phyloP scores from a whole-genome alignment of 2,888 invertebrate species.

The Diabrotica balteata region DNA sequence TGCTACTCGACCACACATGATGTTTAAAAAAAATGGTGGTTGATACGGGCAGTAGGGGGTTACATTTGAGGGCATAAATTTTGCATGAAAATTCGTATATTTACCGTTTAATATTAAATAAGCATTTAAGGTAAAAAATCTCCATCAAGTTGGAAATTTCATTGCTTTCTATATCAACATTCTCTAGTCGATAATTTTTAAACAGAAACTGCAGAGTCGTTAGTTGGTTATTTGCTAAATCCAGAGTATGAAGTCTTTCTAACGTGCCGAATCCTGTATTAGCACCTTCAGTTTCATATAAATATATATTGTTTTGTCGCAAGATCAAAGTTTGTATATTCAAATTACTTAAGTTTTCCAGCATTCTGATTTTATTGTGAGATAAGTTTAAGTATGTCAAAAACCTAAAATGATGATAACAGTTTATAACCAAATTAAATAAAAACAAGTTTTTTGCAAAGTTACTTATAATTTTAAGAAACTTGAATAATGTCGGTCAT shows the following conservation, averaged over 20 bases:
- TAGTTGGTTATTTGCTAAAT: conserved; percentile 65
- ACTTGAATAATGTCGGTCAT: too few species aligned
- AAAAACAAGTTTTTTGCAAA: too few species aligned
- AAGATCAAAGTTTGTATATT: conserved; percentile 54
- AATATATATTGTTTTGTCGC: conserved; percentile 45
- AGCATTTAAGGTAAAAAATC: conserved; percentile 52
- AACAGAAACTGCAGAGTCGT: conserved; percentile 64
- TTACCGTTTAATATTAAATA: conserved; percentile 25
- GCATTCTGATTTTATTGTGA: conserved; percentile 65
- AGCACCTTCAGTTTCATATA: conserved; percentile 54
- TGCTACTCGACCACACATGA: too few species aligned
- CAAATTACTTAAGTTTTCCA: conserved; percentile 66
- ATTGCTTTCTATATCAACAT: conserved; percentile 55
- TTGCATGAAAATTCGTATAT: too few species aligned
- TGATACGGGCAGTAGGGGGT: too few species aligned
- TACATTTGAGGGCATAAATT: too few species aligned
- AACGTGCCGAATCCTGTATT: conserved; percentile 63
- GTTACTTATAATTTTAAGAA: too few species aligned
- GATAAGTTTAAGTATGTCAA: conserved; percentile 67
- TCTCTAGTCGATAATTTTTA: conserved; percentile 53
- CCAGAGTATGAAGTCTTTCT: conserved; percentile 63
- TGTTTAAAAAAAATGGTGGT: too few species aligned
- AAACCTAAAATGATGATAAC: conserved; percentile 58
- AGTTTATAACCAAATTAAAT: too few species aligned
- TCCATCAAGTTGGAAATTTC: conserved; percentile 54